Evolutionary conservation across 1,140 invertebrate genomes (phyloP), one percentile per base, ranked within the genome.

Genomic region (Drosophila takahashii): DNA sequence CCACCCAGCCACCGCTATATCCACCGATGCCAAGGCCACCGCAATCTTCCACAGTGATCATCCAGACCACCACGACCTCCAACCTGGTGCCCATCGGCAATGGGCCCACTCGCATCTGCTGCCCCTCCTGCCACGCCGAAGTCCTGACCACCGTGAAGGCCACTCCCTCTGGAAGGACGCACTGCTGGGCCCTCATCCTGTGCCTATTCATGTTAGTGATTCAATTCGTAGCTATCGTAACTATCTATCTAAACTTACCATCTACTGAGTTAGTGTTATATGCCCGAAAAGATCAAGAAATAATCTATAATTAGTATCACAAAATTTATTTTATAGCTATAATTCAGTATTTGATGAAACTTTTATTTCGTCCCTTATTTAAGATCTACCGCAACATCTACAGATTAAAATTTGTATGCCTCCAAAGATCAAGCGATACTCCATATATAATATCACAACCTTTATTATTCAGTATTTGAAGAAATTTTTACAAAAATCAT

Each of bases 141-240:
- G 93, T 95, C 37, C 70, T 90, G 4, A 94, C 95, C 0, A 83
- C 86, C 16, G 90, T 95, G 2, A 92, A 93, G 61, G 92, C 92
- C 15, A 93, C 93, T 75, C 71, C 94, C 2, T 94, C 92, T 3
- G 92, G 93, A 1, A 94, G 94, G 75, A 95, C 95, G 0, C 95
- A 95, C 75, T 69, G 94, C 2, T 93, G 95, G 72, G 95, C 95
- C 1, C 70, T 95, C 15, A 39, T 95, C 3, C 77, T 95, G 1
- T 95, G 94, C 64, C 18, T 94, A 7, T 78, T 95, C 29, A 92
- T 93, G 95, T 95, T 90, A 92, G 92, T 85, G 13, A 91, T 85
- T n/a, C 1, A 52, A 18, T 32, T 32, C 8, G 27, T 29, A 29
- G 27, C 27, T 7, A 10, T 16, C 8, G 8, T 16, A 5, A 39